Evolutionary conservation across 2,888 invertebrate genomes (phyloP), one percentile per base, ranked within the genome.

Genomic region (Pachymerium ferrugineum): DNA sequence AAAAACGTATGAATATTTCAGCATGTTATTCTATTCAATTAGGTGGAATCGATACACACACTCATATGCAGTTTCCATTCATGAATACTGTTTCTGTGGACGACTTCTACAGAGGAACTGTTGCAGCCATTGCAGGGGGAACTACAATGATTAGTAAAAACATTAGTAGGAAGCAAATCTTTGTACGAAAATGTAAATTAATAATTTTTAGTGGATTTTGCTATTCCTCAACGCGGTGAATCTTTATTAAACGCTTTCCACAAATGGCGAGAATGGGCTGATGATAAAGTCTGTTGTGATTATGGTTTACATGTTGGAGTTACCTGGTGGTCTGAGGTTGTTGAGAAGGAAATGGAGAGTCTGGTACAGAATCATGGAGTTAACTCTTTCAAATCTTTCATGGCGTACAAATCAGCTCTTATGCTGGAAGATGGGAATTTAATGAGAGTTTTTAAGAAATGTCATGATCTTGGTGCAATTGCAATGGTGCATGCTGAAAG

Each of bases 401-500:
- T 99, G 93, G 97, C 97, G 0, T 97, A 97, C 83, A 92, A 90
- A 80, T 93, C 91, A 77, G 83, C 89, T 2, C 93, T 92, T 84
- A 95, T 96, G 92, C 85, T 99, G 74, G 87, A 89, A 75, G 98
- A 99, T 82, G 87, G 90, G n/a, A 93, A 97, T 77, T 85, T 98
- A 75, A 91, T 94, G 80, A 89, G 90, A 78, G 89, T 90, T 1
- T 92, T 98, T 80, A 91, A 93, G 78, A 85, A 88, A 14, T 94
- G 96, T 82, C 89, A 89, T 78, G 88, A 90, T 76, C 82, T 98
- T 38, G 93, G 93, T 73, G 97, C 94, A 5, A 82, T 99, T 69
- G 93, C 97, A 3, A 89, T 88, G 86, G 95, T 99, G 0, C 99
- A 99, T 84, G 98, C 98, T 0, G 99, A 99, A 84, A 99, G 99